A percentile compares a stretch with the other conserved stretches of the same genome.
phyloP scores from a whole-genome alignment of 2,797 vertebrate species.

The Hybognathus amarus region DNA sequence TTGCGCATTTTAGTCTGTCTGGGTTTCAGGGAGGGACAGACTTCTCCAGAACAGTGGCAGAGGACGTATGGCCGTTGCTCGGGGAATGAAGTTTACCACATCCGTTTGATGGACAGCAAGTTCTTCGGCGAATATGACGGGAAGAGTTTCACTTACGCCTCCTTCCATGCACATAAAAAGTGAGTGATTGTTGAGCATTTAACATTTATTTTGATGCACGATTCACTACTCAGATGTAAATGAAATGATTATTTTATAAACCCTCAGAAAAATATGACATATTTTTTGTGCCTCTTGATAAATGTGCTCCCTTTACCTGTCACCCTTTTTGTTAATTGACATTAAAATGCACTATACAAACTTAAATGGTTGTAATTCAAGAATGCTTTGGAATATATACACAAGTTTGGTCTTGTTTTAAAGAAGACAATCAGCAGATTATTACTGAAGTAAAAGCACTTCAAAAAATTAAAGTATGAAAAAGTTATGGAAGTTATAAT shows the following conservation, averaged over 20 bases:
- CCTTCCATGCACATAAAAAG: slow-evolving; percentile 98
- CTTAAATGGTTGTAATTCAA: too few relatives aligned
- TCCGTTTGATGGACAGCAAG: slow-evolving; percentile 92
- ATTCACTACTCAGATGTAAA: not conserved
- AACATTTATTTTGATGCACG: not conserved
- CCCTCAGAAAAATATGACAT: not conserved
- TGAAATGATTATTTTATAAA: not conserved
- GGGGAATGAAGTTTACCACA: slow-evolving; percentile 97
- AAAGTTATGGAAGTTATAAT: too few relatives aligned
- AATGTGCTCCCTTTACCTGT: too few relatives aligned
- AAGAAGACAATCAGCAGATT: too few relatives aligned
- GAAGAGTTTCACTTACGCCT: slow-evolving; percentile 97
- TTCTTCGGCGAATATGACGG: slow-evolving; percentile 97
- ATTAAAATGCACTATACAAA: too few relatives aligned
- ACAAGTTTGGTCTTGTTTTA: too few relatives aligned
- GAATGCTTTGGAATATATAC: too few relatives aligned
- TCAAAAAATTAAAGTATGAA: too few relatives aligned
- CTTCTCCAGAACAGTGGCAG: slow-evolving; percentile 96
- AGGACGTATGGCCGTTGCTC: slow-evolving; percentile 96
- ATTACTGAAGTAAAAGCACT: too few relatives aligned
- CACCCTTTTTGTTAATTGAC: too few relatives aligned
- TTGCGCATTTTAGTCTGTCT: slow-evolving; percentile 13
- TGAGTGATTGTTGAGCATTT: slow-evolving; percentile 70
- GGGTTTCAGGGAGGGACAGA: slow-evolving; percentile 88
- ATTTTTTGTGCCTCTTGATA: not conserved